These are phyloP conservation scores for Scrobipalpa atriplicella DNA, from an alignment of 2,888 invertebrate genomes.

Conservation along the genomic window DNA sequence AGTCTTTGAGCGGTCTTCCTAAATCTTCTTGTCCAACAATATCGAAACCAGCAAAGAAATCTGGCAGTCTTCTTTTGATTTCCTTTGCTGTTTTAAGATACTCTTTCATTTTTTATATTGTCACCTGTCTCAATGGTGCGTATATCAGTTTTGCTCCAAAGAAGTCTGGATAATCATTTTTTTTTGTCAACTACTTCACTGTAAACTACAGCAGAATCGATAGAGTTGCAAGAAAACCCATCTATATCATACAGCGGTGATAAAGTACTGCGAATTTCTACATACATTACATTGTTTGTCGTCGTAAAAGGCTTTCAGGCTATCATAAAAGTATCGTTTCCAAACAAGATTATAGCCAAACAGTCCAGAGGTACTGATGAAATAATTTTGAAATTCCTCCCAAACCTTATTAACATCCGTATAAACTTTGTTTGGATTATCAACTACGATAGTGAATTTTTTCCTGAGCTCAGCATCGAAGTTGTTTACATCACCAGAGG, in stretches of 20 bases:
- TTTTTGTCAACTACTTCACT: constrained; percentile 76
- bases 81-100: constrained; percentile 72
- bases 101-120: constrained; percentile 59
- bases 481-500: constrained; percentile 66
- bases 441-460: constrained; percentile 80
- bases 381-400: constrained; percentile 82
- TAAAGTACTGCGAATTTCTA: constrained; percentile 86
- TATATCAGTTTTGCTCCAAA: constrained; percentile 87
- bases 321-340: constrained; percentile 85
- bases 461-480: constrained; percentile 80
- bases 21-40: constrained; percentile 92
- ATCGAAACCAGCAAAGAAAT: constrained; percentile 91
- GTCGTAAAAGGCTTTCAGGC: constrained; percentile 83
- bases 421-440: constrained; percentile 72
- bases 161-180: constrained; percentile 84
- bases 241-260: constrained; percentile 86
- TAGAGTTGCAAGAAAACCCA: constrained; percentile 77
- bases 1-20: constrained; percentile 84
- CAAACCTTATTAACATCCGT: constrained; percentile 83
- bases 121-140: constrained; percentile 82
- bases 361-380: constrained; percentile 75
- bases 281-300: constrained; percentile 89
- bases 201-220: constrained; percentile 82
- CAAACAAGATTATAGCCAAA: constrained; percentile 85
- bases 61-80: constrained; percentile 81